Evolutionary conservation across 2,113 vertebrate species (phyloP).

Genomic region (Grallaria varia): DNA sequence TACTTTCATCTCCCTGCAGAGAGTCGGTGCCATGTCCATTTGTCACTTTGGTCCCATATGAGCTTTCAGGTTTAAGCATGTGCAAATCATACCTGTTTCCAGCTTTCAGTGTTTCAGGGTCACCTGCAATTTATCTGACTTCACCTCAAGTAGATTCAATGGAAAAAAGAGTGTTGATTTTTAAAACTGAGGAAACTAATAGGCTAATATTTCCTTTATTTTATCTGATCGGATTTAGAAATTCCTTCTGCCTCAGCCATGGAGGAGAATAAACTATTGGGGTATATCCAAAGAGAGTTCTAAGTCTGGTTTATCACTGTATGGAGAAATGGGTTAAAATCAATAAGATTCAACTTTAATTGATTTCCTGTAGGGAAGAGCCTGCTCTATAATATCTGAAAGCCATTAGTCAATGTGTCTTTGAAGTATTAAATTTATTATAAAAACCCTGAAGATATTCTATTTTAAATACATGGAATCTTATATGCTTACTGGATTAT

Average conservation of each 20-base stretch:
- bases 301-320: not conserved
- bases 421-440: slow-evolving; percentile 59
- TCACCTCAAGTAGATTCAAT: not conserved
- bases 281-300: slow-evolving; percentile 2
- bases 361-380: slow-evolving; percentile 62
- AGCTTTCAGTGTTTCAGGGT: not conserved
- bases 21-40: not conserved
- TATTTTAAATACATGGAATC: slow-evolving; percentile 33
- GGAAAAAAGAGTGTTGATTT: slow-evolving; percentile 3
- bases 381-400: slow-evolving; percentile 27
- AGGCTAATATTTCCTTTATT: slow-evolving; percentile 38
- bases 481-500: slow-evolving; percentile 51
- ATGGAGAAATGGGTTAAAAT: slow-evolving; percentile 37
- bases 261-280: not conserved
- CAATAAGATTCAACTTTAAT: slow-evolving; percentile 59
- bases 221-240: slow-evolving; percentile 36
- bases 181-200: not conserved
- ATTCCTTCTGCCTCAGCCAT: not conserved
- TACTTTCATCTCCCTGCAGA: not conserved
- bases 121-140: slow-evolving; percentile 1
- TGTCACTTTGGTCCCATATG: not conserved
- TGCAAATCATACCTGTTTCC: slow-evolving; percentile 1
- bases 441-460: slow-evolving; percentile 35
- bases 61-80: not conserved
- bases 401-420: slow-evolving; percentile 61